A percentile compares a stretch with the other conserved stretches of the same genome.
These are phyloP conservation scores for Alloplasta piceator DNA, from an alignment of 2,888 invertebrate genomes.

Conservation along the genomic window DNA sequence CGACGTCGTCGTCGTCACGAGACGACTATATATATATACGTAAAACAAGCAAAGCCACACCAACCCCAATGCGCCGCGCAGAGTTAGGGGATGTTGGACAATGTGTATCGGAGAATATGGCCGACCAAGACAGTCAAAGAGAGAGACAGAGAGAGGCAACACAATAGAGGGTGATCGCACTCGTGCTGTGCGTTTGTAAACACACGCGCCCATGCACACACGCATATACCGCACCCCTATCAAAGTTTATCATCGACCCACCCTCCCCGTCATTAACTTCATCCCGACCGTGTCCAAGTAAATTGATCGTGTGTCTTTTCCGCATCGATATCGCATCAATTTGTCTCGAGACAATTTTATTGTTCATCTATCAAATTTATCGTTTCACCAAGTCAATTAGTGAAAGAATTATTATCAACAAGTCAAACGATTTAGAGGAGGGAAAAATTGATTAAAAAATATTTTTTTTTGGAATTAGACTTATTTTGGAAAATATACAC, in stretches of 20 bases:
- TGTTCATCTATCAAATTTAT: too few relatives aligned
- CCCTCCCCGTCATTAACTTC: conserved; percentile 17
- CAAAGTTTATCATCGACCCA: conserved; percentile 27
- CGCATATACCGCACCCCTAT: conserved; percentile 16
- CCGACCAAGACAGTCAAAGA: conserved; percentile 25
- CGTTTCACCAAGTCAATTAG: too few relatives aligned
- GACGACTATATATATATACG: conserved; percentile 4
- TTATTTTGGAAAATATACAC: too few relatives aligned
- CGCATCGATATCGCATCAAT: not conserved
- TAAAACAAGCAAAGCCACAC: conserved; percentile 39
- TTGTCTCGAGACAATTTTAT: not conserved
- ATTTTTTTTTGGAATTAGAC: too few relatives aligned
- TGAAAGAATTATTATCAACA: too few relatives aligned
- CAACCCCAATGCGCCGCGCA: too few relatives aligned
- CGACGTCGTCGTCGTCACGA: conserved; percentile 15
- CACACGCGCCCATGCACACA: conserved; percentile 11
- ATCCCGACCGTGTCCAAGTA: not conserved
- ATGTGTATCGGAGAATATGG: conserved; percentile 4
- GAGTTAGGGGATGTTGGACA: too few relatives aligned
- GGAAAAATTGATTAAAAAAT: too few relatives aligned
- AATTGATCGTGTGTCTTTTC: conserved; percentile 5
- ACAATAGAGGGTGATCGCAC: too few relatives aligned
- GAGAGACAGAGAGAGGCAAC: conserved; percentile 31
- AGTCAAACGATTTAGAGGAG: too few relatives aligned
- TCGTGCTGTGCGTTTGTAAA: too few relatives aligned